Percentiles rank a stretch among this genome's conserved stretches.
phyloP scores from a whole-genome alignment of 2,888 invertebrate genomes.

The Lingula anatina region DNA sequence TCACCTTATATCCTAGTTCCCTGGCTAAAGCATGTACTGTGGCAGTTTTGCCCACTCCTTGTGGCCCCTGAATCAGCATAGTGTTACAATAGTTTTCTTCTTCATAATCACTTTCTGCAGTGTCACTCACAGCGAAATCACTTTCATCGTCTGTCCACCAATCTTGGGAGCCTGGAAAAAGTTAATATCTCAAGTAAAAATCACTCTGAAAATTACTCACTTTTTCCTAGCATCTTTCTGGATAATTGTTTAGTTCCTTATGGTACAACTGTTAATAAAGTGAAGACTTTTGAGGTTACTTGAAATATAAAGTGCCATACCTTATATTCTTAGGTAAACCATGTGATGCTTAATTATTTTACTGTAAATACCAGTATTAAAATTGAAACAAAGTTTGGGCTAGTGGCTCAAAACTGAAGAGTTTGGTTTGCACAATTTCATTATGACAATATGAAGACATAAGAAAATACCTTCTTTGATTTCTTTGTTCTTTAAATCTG shows the following conservation, averaged over 20 bases:
- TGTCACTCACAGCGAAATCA: slow-evolving; percentile 33
- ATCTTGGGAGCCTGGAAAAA: slow-evolving; percentile 8
- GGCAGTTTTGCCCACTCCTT: slow-evolving; percentile 79
- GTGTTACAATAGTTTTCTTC: slow-evolving; percentile 60
- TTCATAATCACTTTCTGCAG: slow-evolving; percentile 21
- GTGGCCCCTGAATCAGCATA: slow-evolving; percentile 68
- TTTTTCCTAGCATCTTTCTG: too few species aligned
- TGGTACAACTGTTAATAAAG: too few species aligned
- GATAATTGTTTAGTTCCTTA: too few species aligned
- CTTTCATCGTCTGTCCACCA: slow-evolving; percentile 59
- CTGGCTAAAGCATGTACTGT: slow-evolving; percentile 82
- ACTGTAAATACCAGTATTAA: too few species aligned
- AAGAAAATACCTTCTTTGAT: too few species aligned
- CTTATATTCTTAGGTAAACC: too few species aligned
- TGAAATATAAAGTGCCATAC: background rate
- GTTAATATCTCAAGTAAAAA: background rate
- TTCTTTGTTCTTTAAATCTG: too few species aligned
- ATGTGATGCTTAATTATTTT: too few species aligned
- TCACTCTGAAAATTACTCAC: background rate
- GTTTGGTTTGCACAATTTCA: too few species aligned
- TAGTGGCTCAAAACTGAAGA: too few species aligned
- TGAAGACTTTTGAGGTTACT: background rate
- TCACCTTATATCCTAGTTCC: slow-evolving; percentile 68
- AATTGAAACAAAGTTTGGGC: too few species aligned
- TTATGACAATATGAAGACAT: too few species aligned